Evolutionary conservation across 1,140 invertebrate genomes (phyloP).

Genomic region (Drosophila pseudoobscura): DNA sequence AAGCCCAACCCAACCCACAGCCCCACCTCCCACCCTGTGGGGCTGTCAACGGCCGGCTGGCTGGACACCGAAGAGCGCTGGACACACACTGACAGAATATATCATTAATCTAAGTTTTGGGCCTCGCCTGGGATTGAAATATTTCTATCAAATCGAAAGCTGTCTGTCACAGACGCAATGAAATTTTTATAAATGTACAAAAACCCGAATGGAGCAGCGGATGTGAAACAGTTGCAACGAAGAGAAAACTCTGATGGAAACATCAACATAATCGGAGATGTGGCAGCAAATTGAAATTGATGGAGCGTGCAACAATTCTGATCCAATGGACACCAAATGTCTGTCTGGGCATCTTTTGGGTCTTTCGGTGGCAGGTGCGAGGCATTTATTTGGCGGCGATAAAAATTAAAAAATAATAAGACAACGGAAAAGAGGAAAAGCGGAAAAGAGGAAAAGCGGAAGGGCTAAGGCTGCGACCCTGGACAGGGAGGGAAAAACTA

Average conservation of each 20-base stretch:
- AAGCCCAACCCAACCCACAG: background rate
- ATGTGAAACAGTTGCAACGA: constrained; percentile 15
- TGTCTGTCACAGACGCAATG: constrained; percentile 78
- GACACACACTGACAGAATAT: constrained; percentile 5
- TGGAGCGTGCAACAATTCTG: too few relatives aligned
- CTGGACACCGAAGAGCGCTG: constrained; percentile 34
- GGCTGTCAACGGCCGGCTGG: constrained; percentile 62
- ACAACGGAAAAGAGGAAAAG: constrained; percentile 24
- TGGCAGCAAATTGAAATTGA: constrained; percentile 67
- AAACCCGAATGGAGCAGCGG: constrained; percentile 32
- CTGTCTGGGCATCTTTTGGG: constrained; percentile 32
- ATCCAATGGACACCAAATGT: constrained; percentile 19
- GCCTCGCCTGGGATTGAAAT: constrained; percentile 67
- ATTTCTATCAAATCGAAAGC: constrained; percentile 81
- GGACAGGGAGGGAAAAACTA: constrained; percentile 32
- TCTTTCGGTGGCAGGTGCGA: constrained; percentile 61
- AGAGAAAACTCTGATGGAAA: constrained; percentile 55
- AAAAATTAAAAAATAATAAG: constrained; percentile 20
- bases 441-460: constrained; percentile 23
- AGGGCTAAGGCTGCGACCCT: background rate
- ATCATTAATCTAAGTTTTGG: constrained; percentile 76
- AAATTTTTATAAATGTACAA: constrained; percentile 78
- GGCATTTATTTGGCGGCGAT: constrained; percentile 57
- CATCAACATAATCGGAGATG: constrained; percentile 46
- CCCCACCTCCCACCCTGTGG: background rate